Evolutionary conservation across 2,113 vertebrate species (phyloP), one percentile per base, ranked within the genome.

Genomic region (Chaetorhynchus papuensis): DNA sequence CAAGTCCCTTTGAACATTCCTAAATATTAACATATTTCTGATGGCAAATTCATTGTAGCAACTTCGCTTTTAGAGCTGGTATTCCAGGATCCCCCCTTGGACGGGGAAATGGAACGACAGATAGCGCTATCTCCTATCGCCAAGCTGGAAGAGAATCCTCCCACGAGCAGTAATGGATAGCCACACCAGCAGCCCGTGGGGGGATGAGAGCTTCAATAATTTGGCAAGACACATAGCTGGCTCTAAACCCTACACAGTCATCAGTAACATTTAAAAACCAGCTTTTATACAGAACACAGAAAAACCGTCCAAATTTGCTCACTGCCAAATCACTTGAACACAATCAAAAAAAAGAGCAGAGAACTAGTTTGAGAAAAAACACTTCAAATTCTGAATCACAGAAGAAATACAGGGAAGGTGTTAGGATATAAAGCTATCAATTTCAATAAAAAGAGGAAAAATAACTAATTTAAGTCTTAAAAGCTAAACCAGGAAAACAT

Each of bases 221-320:
- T 66, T 96, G 94, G 96, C 93, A 96, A 64, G 85, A 86, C 1
- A 4, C 60, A 44, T 2, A 80, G 60, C 90, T 95, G 92, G 93
- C 92, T 70, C 72, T 39, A 47, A 95, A 63, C 45, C 39, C 83
- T 49, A 78, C 60, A 83, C 24, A 81, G 61, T 66, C 88, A 94
- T 86, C 92, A 86, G 90, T 49, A 93, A 90, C 90, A 78, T 93
- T 94, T 92, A 35, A 90, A 91, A 95, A 89, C 2, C 68, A 68
- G 85, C 47, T 93, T 95, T 93, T 52, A 49, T 22, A 60, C 9
- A 37, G 66, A 94, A 74, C 63, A 80, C 0, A 0, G 66, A 64
- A 90, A 85, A 83, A 71, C 4, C 21, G 39, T 83, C 93, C 85
- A 86, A 52, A 74, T 78, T 59, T 86, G 10, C 68, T 64, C 54